Percentiles rank a stretch among this genome's conserved stretches.
phyloP scores from a whole-genome alignment of 2,888 invertebrate genomes.

The Acanthacorydalis orientalis region DNA sequence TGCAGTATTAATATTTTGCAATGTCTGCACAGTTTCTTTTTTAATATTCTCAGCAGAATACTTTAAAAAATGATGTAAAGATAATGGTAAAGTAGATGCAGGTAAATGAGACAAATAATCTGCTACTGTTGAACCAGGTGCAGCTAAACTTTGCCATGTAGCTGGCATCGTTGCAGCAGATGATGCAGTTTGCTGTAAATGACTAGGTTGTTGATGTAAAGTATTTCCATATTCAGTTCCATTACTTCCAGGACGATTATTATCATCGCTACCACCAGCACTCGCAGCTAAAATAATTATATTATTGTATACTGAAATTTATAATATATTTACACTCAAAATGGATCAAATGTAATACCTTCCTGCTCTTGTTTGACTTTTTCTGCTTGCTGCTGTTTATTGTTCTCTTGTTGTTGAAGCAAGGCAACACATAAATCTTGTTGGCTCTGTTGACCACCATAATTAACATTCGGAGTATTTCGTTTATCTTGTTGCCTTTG shows the following conservation, averaged over 20 bases:
- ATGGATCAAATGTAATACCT: background rate
- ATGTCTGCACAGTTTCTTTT: slow-evolving; percentile 42
- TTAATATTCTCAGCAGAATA: slow-evolving; percentile 64
- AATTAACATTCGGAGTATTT: slow-evolving; percentile 8
- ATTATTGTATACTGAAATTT: too few relatives aligned
- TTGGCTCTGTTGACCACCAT: slow-evolving; percentile 16
- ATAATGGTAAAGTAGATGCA: slow-evolving; percentile 54
- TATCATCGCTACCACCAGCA: slow-evolving; percentile 1
- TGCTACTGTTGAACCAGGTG: slow-evolving; percentile 58
- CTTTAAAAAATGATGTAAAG: slow-evolving; percentile 68
- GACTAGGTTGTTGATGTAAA: slow-evolving; percentile 2
- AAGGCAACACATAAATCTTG: slow-evolving; percentile 22
- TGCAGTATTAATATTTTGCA: slow-evolving; percentile 14
- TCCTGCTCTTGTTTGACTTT: slow-evolving; percentile 6
- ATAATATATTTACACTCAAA: too few relatives aligned
- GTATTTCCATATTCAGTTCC: slow-evolving; percentile 2
- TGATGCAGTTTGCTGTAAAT: slow-evolving; percentile 20
- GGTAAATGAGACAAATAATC: slow-evolving; percentile 70
- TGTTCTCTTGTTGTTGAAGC: slow-evolving; percentile 18
- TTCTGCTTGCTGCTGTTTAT: slow-evolving; percentile 10
- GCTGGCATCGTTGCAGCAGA: slow-evolving; percentile 34
- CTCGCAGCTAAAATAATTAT: too few relatives aligned
- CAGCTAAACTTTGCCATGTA: slow-evolving; percentile 51
- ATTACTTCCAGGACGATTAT: slow-evolving; percentile 4
- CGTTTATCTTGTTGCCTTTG: slow-evolving; percentile 21